phyloP scores from a whole-genome alignment of 2,797 vertebrate genomes.

The Gymnothorax javanicus region DNA sequence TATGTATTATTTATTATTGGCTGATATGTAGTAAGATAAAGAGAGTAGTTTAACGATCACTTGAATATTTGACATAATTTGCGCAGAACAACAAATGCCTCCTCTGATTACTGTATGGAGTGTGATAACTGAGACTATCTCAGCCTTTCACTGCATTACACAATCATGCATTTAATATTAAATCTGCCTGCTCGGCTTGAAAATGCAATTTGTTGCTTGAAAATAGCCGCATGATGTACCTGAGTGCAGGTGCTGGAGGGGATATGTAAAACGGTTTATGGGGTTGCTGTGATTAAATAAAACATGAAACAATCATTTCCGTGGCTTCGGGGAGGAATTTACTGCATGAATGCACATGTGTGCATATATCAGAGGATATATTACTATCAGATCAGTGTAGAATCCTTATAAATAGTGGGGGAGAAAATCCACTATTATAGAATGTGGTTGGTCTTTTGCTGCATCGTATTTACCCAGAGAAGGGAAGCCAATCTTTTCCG shows the following conservation, averaged over 20 bases:
- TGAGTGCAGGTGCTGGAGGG: neutral
- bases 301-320: neutral
- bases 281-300: conserved; percentile 11
- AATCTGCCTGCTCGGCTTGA: neutral
- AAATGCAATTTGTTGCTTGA: neutral
- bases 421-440: neutral
- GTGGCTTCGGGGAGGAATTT: neutral
- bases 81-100: neutral
- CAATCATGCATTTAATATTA: conserved; percentile 9
- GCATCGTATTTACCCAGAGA: neutral
- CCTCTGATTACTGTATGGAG: neutral
- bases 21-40: neutral
- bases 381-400: neutral
- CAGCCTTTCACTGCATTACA: neutral
- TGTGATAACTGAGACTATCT: neutral
- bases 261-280: neutral
- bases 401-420: too few relatives aligned
- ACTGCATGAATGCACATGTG: neutral
- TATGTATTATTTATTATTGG: neutral
- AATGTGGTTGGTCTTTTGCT: neutral
- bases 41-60: neutral
- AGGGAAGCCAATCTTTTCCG: neutral
- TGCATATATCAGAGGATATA: neutral
- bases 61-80: neutral
- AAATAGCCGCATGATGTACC: neutral